Base-by-base conservation (phyloP, 1,140 invertebrate genomes). In the Capitella teleta region DNA sequence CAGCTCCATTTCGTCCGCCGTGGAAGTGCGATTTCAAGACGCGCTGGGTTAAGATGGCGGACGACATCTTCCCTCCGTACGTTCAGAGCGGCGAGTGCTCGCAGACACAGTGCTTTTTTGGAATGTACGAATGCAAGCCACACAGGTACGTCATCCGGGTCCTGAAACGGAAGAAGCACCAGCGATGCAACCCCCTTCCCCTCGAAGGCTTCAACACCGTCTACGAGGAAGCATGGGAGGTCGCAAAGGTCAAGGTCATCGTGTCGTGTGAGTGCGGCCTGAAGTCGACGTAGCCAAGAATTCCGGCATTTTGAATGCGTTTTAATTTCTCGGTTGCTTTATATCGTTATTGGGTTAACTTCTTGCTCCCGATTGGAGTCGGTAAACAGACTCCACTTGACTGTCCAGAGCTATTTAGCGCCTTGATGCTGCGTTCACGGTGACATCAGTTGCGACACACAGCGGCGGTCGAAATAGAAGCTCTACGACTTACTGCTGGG, bases 171-270 rank as follows among this genome's bases (percentile, higher is more conserved):
- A 26, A 30, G 12, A 19, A 19, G 38, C 26, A 30, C 5, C 26
- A 32, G 14, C 28, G 8, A 32, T 51, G 50, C 50, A 51, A 51
- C 19, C 50, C 50, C 3, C 41, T 51, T 40, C 50, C 50, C 6
- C n/a, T 19, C 16, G 24, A 23, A 18, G 43, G 43, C 41, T 23
- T 18, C 40, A 43, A 21, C 18, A 34, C 42, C 14, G 24, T 14
- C 8, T 25, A 36, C 30, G 50, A 51, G 42, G 41, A 51, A 16
- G 30, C 28, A 0, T 51, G 50, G 50, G 25, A 12, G 1, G 30
- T 51, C 26, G 16, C 23, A 16, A 18, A 45, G 38, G 36, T 32
- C 43, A 51, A 51, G 43, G 50, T 37, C 19, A 46, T 34, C 12
- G 50, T 51, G 6, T 30, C 26, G 28, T 51, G 50, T 28, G 50